Evolutionary conservation across 1,140 invertebrate genomes (phyloP), one percentile per base, ranked within the genome.

Genomic region (Aphidius gifuensis): DNA sequence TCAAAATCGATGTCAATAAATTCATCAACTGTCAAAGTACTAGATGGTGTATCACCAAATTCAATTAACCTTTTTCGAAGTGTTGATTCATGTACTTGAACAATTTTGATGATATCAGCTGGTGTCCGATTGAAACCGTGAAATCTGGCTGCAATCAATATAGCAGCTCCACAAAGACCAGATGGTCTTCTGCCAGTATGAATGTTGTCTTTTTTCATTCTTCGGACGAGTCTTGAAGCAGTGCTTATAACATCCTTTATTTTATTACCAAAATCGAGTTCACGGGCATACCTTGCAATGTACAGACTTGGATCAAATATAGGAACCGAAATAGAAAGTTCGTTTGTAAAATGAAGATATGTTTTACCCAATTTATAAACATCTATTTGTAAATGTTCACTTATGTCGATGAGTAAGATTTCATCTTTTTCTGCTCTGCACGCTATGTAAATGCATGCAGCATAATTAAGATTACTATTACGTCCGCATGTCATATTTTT

Each of bases 121-220:
- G 96, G 86, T 0, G 90, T 92, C 65, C 96, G 84, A 66, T 88
- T 92, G 73, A 97, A 98, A 68, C 95, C 90, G 76, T 98, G 94
- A 39, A 98, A 86, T 64, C 97, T 85, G 1, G 92, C 91, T 42
- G 97, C 94, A 74, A 99, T 94, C 9, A 99, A 80, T 2, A 99
- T 80, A 7, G 96, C 97, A 93, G 96, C 96, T 11, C 96, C 96
- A 83, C 96, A 98, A 40, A 99, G 83, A 40, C 96, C 97, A 1
- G 96, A 97, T 9, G 97, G 97, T 72, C 96, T 83, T 60, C 97
- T 84, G 23, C 97, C 97, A 5, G 92, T 95, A 74, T 97, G 93
- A 77, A 99, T 93, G 81, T 93, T 98, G 81, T 99, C 97, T 71
- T 92, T 87, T 79, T 98, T 99, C 97, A 99, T 99, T 72, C 97